A percentile compares a stretch with the other conserved stretches of the same genome.
Evolutionary conservation across 2,797 vertebrate species (phyloP).

Genomic region (Mormyrus proboscirostris): DNA sequence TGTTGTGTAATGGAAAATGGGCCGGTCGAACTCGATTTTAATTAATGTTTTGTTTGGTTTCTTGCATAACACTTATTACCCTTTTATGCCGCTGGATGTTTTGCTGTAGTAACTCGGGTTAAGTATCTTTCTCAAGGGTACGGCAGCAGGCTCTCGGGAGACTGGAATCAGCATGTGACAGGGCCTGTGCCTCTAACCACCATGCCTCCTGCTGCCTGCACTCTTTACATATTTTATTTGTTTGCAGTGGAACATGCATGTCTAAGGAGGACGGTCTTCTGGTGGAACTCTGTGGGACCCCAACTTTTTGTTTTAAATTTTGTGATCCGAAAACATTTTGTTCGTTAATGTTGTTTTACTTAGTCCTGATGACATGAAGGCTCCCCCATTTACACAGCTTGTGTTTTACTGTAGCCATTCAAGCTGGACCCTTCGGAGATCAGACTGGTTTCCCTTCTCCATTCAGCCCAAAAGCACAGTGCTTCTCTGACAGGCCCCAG

Average conservation of each 20-base stretch:
- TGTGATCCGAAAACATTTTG: not conserved
- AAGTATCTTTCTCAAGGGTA: not conserved
- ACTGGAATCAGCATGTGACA: not conserved
- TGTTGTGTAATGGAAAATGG: not conserved
- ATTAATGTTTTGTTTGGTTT: not conserved
- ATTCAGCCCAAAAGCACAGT: not conserved
- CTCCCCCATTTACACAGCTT: not conserved
- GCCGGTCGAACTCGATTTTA: not conserved
- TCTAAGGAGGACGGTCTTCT: not conserved
- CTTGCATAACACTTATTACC: not conserved
- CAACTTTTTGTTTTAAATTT: not conserved
- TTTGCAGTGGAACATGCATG: not conserved
- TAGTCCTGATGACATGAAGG: not conserved
- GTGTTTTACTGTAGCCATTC: not conserved
- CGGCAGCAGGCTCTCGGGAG: not conserved
- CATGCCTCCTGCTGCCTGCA: not conserved
- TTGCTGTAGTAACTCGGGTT: not conserved
- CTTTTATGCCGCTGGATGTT: not conserved
- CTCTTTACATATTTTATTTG: not conserved
- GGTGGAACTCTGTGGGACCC: not conserved
- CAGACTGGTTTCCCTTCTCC: not conserved
- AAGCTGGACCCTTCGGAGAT: not conserved
- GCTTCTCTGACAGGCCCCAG: not conserved
- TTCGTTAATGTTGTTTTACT: not conserved
- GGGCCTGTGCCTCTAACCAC: not conserved